Percentiles rank a stretch among this genome's conserved stretches.
These are phyloP conservation scores for Helobdella robusta DNA, from an alignment of 2,888 invertebrate species.

Conservation along the genomic window DNA sequence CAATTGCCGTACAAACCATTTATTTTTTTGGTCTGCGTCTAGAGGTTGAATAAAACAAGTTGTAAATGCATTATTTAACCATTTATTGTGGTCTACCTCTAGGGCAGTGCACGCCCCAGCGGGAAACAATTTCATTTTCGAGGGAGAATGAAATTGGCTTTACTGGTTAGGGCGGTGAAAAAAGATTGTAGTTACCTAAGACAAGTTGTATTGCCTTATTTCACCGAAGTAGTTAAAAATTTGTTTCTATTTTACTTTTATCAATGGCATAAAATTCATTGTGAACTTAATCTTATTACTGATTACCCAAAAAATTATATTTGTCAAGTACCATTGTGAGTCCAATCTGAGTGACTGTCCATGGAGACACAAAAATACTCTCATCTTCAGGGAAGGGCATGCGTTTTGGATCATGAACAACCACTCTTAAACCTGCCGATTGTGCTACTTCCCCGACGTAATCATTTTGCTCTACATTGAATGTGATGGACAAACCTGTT, in stretches of 20 bases:
- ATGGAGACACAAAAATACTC: slow-evolving; percentile 27
- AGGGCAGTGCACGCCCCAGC: too few species aligned
- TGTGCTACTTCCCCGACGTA: slow-evolving; percentile 30
- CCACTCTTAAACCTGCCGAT: slow-evolving; percentile 32
- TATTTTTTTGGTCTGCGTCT: neutral
- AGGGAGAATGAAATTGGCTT: too few species aligned
- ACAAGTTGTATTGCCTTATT: too few species aligned
- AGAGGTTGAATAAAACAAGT: too few species aligned
- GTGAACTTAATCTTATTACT: neutral
- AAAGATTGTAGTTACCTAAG: too few species aligned
- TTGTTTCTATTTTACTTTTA: too few species aligned
- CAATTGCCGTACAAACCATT: slow-evolving; percentile 10
- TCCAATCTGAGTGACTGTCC: slow-evolving; percentile 21
- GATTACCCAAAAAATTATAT: neutral
- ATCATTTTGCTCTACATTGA: slow-evolving; percentile 33
- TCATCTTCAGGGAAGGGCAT: slow-evolving; percentile 35
- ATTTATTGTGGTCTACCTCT: too few species aligned
- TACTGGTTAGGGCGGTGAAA: too few species aligned
- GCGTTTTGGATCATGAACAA: slow-evolving; percentile 31
- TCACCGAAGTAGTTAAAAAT: too few species aligned
- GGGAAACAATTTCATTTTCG: too few species aligned
- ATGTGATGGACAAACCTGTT: slow-evolving; percentile 30
- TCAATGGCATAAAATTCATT: too few species aligned
- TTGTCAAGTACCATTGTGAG: slow-evolving; percentile 17
- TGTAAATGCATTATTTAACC: too few species aligned